phyloP scores from a whole-genome alignment of 2,113 vertebrate genomes.

The Pyrgilauda ruficollis region DNA sequence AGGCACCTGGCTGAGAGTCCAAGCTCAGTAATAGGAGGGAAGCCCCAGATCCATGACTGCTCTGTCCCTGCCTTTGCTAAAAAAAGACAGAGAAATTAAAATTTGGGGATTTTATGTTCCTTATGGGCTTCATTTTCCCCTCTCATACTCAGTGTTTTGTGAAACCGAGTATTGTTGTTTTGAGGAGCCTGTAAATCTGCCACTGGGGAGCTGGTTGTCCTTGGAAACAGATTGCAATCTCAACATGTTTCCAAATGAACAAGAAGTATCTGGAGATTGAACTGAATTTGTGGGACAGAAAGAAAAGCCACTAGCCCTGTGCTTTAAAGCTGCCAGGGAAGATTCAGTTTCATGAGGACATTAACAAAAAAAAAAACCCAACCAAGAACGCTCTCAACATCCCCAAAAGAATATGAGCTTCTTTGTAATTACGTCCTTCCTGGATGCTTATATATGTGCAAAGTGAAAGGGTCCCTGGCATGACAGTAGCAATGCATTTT shows the following conservation, averaged over 20 bases:
- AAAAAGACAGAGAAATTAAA: neutral
- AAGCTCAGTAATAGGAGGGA: neutral
- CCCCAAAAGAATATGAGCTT: neutral
- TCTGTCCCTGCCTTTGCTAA: neutral
- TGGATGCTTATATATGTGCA: neutral
- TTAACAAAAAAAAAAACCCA: neutral
- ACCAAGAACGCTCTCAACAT: neutral
- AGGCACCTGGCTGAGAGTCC: neutral
- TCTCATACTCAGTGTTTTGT: neutral
- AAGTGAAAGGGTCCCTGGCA: neutral
- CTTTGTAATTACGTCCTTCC: slow-evolving; percentile 17
- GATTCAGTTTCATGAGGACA: neutral
- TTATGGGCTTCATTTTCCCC: neutral
- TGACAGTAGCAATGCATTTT: neutral
- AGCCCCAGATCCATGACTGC: accelerated
- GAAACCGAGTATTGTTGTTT: neutral
- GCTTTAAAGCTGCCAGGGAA: neutral
- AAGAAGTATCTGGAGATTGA: slow-evolving; percentile 19
- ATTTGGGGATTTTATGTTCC: neutral
- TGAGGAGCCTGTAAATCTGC: neutral
- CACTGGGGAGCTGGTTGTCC: neutral
- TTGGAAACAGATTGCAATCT: slow-evolving; percentile 28
- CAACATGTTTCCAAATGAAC: neutral
- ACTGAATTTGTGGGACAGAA: neutral
- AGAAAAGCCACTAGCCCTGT: neutral